phyloP scores from a whole-genome alignment of 1,140 invertebrate species.

The Aphaenogaster floridana region DNA sequence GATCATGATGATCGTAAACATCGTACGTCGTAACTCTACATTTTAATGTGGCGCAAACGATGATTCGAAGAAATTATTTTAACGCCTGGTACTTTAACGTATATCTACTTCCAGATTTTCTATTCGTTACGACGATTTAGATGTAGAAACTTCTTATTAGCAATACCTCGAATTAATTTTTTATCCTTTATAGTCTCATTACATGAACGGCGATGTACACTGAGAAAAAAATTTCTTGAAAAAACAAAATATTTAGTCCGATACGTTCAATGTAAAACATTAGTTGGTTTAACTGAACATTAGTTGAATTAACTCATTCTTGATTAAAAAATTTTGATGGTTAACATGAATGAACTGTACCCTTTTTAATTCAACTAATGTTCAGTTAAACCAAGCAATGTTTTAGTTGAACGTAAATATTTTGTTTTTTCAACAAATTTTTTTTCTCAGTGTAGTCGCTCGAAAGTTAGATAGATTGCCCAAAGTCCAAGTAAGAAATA shows the following conservation, averaged over 20 bases:
- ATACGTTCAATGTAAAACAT: too few relatives aligned
- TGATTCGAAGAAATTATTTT: not conserved
- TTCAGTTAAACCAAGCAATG: too few relatives aligned
- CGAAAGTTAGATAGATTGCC: not conserved
- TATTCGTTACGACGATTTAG: not conserved
- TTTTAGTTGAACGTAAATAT: too few relatives aligned
- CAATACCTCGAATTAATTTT: not conserved
- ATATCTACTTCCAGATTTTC: not conserved
- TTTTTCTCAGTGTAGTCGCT: too few relatives aligned
- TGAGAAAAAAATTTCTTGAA: too few relatives aligned
- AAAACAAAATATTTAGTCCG: too few relatives aligned
- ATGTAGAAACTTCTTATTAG: not conserved
- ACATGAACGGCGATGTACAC: not conserved
- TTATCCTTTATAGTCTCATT: not conserved
- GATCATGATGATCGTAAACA: conserved; percentile 1
- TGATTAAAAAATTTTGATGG: too few relatives aligned
- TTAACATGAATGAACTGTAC: too few relatives aligned
- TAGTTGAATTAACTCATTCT: too few relatives aligned
- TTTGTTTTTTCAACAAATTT: too few relatives aligned
- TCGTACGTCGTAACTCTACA: not conserved
- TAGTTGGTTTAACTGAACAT: too few relatives aligned
- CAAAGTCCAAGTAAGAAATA: not conserved
- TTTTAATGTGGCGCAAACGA: conserved; percentile 34
- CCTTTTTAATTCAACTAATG: too few relatives aligned
- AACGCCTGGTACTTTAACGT: not conserved